Evolutionary conservation across 1,140 invertebrate genomes (phyloP).

Genomic region (Mya arenaria): DNA sequence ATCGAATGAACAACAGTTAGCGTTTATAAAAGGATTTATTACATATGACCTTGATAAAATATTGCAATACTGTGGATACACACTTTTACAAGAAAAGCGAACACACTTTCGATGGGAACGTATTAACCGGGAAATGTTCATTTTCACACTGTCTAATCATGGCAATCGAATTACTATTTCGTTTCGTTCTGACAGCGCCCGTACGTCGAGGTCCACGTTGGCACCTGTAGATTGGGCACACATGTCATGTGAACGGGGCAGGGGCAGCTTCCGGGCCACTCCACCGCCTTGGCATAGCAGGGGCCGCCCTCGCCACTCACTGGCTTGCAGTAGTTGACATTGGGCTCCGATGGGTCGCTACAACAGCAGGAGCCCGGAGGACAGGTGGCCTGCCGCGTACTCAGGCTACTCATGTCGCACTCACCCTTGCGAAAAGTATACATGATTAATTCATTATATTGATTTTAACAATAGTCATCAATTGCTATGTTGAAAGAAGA

Average conservation of each 20-base stretch:
- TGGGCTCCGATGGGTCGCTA: background rate
- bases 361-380: constrained; percentile 35
- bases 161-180: too few species aligned
- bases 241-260: constrained; percentile 2
- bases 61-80: too few species aligned
- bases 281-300: constrained; percentile 5
- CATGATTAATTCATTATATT: too few species aligned
- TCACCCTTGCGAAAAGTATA: constrained; percentile 6
- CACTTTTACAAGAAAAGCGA: too few species aligned
- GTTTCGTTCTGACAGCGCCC: constrained; percentile 8
- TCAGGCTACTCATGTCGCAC: constrained; percentile 19
- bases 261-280: constrained; percentile 9
- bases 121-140: too few species aligned
- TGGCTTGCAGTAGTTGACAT: constrained; percentile 27
- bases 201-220: constrained; percentile 34
- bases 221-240: constrained; percentile 34
- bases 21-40: too few species aligned
- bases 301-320: constrained; percentile 21
- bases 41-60: too few species aligned
- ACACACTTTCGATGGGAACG: too few species aligned
- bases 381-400: background rate
- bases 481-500: too few species aligned
- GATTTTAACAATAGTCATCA: too few species aligned
- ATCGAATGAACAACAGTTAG: too few species aligned
- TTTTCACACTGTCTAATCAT: too few species aligned